These are phyloP conservation scores for Holotrichia oblita DNA, from an alignment of 1,140 invertebrate genomes.

Conservation along the genomic window DNA sequence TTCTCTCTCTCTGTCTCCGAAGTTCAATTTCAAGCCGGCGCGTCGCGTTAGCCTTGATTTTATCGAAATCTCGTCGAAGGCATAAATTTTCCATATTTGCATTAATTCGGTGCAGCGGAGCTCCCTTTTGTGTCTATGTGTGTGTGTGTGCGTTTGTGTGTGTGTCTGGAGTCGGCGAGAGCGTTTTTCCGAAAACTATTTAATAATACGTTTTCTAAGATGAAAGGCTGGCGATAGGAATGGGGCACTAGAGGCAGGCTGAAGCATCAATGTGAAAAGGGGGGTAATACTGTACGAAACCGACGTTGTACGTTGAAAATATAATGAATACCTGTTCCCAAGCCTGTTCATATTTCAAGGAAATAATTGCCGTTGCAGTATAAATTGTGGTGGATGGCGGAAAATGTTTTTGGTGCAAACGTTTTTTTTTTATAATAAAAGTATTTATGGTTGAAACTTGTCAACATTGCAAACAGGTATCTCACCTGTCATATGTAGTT, in stretches of 20 bases:
- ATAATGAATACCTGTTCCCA: constrained; percentile 27
- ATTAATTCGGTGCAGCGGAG: constrained; percentile 29
- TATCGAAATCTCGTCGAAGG: constrained; percentile 17
- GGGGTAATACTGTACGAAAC: not conserved
- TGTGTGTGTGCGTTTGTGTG: no score
- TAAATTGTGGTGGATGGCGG: not conserved
- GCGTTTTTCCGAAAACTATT: constrained; percentile 32
- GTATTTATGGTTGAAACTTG: no score
- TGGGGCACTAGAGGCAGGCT: not conserved
- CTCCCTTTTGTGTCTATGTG: not conserved
- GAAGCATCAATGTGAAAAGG: not conserved
- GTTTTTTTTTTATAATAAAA: not conserved
- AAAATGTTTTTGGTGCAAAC: not conserved
- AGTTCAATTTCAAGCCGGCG: constrained; percentile 7
- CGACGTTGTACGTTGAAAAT: not conserved
- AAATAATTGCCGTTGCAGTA: constrained; percentile 19
- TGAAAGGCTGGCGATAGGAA: not conserved
- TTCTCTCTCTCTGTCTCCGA: not conserved
- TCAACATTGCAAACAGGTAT: no score
- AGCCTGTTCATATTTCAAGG: constrained; percentile 19
- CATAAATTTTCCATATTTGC: constrained; percentile 32
- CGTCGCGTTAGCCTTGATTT: constrained; percentile 26
- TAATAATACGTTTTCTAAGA: constrained; percentile 18
- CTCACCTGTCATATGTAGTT: no score
- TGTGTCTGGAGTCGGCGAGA: not conserved